Percentiles rank a stretch among this genome's conserved stretches.
Conservation (phyloP, 2,113 vertebrate species). For the Aegotheles bennettii region DNA sequence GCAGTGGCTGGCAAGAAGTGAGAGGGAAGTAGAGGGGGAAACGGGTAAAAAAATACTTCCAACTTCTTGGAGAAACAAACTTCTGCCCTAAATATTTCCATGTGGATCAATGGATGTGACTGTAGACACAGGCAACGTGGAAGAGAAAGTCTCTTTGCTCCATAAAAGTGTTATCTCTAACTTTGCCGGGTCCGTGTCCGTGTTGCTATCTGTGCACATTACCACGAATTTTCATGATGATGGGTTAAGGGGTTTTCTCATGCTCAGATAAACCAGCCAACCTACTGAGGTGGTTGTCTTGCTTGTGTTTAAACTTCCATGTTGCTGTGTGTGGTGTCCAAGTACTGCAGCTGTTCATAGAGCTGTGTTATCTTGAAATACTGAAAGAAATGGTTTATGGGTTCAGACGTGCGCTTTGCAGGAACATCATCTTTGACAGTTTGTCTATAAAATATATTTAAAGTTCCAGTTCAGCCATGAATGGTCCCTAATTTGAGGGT, state of each 20-base stretch:
- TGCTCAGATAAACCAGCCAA: not conserved
- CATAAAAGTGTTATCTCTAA: fast-evolving
- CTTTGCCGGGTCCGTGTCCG: not conserved
- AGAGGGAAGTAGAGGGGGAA: not conserved
- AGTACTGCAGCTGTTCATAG: not conserved
- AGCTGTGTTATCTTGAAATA: not conserved
- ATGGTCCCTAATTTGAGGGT: not conserved
- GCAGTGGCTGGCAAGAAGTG: not conserved
- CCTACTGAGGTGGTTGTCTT: not conserved
- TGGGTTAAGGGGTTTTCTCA: not conserved
- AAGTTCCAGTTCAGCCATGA: not conserved
- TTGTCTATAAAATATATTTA: not conserved
- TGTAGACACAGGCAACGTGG: not conserved
- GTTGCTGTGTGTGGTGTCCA: fast-evolving
- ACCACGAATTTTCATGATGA: fast-evolving
- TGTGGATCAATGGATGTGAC: not conserved
- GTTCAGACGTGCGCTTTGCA: not conserved
- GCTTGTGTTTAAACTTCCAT: not conserved
- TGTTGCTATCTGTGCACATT: not conserved
- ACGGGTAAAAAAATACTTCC: not conserved
- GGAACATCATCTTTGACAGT: not conserved
- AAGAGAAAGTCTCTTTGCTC: not conserved
- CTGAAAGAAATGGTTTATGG: not conserved
- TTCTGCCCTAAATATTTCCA: not conserved
- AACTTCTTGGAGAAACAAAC: not conserved